Evolutionary conservation across 2,888 invertebrate species (phyloP).

Genomic region (Calliphora vomitoria): DNA sequence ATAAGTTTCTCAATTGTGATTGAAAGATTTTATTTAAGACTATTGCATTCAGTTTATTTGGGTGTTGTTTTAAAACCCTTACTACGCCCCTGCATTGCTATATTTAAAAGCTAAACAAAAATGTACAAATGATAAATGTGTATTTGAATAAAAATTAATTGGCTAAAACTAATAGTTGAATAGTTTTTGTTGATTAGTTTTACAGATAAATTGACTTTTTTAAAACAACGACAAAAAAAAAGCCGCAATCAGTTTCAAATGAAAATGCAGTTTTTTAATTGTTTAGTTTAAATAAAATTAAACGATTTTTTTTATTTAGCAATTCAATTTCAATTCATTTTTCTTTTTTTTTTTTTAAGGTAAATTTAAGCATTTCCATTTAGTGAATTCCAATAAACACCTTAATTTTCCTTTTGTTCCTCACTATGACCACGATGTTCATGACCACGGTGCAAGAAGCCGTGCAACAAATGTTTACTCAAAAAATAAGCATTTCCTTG

Average conservation of each 20-base stretch:
- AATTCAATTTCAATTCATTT: no score
- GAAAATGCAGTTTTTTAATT: slow-evolving; percentile 2
- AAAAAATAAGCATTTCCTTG: slow-evolving; percentile 73
- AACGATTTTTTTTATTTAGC: background rate
- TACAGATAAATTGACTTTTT: slow-evolving; percentile 52
- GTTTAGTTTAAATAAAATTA: slow-evolving; percentile 5
- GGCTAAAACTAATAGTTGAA: slow-evolving; percentile 64
- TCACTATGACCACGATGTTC: slow-evolving; percentile 39
- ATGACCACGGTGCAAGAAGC: slow-evolving; percentile 64
- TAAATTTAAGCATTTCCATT: background rate
- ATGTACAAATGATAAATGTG: slow-evolving; percentile 36
- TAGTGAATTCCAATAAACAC: background rate
- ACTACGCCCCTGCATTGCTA: slow-evolving; percentile 3
- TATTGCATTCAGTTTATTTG: no score
- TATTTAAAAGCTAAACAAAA: slow-evolving; percentile 8
- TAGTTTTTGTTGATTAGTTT: slow-evolving; percentile 29
- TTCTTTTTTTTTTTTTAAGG: background rate
- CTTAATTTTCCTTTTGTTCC: slow-evolving; percentile 6
- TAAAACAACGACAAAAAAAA: background rate
- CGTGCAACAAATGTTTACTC: slow-evolving; percentile 74
- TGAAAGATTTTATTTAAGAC: no score
- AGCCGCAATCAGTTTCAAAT: background rate
- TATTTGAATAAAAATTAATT: slow-evolving; percentile 66
- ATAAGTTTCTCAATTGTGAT: no score
- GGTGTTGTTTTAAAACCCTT: no score